Evolutionary conservation across 1,140 invertebrate species (phyloP).

Genomic region (Drosophila repletoides): DNA sequence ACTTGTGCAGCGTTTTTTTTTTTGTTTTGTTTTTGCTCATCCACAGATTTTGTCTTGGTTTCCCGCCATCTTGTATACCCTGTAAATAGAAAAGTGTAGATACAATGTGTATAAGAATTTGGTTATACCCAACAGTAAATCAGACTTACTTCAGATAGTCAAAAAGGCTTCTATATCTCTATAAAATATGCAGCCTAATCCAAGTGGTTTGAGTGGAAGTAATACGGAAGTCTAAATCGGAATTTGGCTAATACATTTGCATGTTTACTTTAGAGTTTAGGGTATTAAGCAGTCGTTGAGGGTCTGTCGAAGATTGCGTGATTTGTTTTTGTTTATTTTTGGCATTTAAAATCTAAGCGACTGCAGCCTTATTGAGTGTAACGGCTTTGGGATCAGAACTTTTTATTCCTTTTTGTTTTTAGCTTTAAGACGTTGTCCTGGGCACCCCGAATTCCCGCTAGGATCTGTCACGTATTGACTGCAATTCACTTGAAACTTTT

Average conservation of each 20-base stretch:
- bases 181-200: too few species aligned
- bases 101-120: too few species aligned
- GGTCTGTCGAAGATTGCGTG: too few species aligned
- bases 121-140: too few species aligned
- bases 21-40: background rate
- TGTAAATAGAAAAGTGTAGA: background rate
- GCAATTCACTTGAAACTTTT: slow-evolving; percentile 20
- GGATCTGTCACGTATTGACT: slow-evolving; percentile 37
- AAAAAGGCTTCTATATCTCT: background rate
- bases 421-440: background rate
- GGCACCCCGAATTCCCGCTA: background rate
- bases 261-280: too few species aligned
- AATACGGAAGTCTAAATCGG: too few species aligned
- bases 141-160: too few species aligned
- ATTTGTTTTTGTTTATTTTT: slow-evolving; percentile 42
- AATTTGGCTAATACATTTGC: too few species aligned
- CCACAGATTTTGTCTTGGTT: slow-evolving; percentile 4
- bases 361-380: slow-evolving; percentile 48
- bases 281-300: too few species aligned
- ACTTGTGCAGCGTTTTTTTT: slow-evolving; percentile 31
- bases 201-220: too few species aligned
- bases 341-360: slow-evolving; percentile 55
- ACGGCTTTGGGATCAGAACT: slow-evolving; percentile 16
- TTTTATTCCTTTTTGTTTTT: too few species aligned
- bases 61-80: slow-evolving; percentile 1